Evolutionary conservation across 1,140 invertebrate genomes (phyloP), one percentile per base, ranked within the genome.

Genomic region (Trypoxylus dichotomus): DNA sequence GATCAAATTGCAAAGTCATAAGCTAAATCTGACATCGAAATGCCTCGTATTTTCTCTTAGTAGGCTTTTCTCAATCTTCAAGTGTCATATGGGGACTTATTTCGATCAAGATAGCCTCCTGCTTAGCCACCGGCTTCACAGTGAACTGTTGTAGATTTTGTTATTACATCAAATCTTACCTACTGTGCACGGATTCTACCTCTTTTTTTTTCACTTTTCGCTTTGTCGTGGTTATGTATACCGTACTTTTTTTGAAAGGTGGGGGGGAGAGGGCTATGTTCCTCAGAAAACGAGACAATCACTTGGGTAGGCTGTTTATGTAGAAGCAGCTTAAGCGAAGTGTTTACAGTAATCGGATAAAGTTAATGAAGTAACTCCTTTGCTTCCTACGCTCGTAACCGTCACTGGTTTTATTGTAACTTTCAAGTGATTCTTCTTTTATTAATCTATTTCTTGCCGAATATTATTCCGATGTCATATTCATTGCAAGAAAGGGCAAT

Each of bases 281-380:
- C 58, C 58, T 63, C 58, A 63, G 7, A 24, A 63, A n/a, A 63
- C 19, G 58, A 63, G 58, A 63, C 58, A 63, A 63, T 63, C 58
- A 27, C 19, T 63, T 63, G 58, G 29, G 37, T 25, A n/a, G 19
- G 54, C n/a, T 73, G 32, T 60, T 47, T 74, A 41, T 58, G 25
- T 73, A 76, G 74, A 79, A 79, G 19, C 5, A 78, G 68, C 60
- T 25, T 75, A 68, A 76, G 63, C 74, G 42, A 63, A 77, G 79
- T 79, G 79, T 79, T 77, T 79, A 79, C 76, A 75, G 77, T 80
- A 80, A 80, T 78, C 77, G 79, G 79, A 80, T 79, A 76, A 78
- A 78, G 77, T 80, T 78, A 80, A 80, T 80, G 79, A 80, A 80
- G 73, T 42, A 63, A 75, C 63, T 76, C 47, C 75, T 75, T 80